Evolutionary conservation across 2,888 invertebrate species (phyloP).

Genomic region (Pharmacophagus antenor): DNA sequence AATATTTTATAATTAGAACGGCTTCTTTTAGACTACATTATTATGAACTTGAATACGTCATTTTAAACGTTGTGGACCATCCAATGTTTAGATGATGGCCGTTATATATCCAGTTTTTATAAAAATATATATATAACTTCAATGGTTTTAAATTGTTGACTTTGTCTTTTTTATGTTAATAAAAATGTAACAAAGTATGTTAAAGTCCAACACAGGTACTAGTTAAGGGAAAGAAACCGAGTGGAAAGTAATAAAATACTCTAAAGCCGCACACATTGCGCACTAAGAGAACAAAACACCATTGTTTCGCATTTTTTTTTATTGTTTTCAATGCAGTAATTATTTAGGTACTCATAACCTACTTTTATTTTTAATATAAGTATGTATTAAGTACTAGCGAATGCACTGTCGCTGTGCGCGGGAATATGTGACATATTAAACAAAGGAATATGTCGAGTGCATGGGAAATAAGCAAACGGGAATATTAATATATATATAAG

Average conservation of each 20-base stretch:
- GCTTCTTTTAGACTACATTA: no score
- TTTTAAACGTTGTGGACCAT: no score
- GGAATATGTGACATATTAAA: constrained; percentile 1
- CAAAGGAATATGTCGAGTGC: neutral
- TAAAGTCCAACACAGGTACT: neutral
- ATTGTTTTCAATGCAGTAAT: constrained; percentile 24
- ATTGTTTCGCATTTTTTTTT: constrained; percentile 18
- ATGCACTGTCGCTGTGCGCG: neutral
- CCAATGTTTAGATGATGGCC: no score
- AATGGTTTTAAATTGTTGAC: no score
- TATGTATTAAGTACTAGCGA: constrained; percentile 9
- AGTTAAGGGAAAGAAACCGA: constrained; percentile 1
- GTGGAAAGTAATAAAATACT: constrained; percentile 21
- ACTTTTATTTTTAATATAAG: constrained; percentile 19
- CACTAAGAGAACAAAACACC: constrained; percentile 21
- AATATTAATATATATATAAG: neutral
- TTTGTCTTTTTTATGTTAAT: no score
- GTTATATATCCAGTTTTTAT: no score
- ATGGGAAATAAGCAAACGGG: neutral
- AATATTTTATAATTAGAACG: no score
- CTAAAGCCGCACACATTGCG: constrained; percentile 17
- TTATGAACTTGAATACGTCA: no score
- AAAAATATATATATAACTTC: no score
- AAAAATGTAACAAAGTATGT: neutral
- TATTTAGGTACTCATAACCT: constrained; percentile 30